phyloP scores from a whole-genome alignment of 2,797 vertebrate genomes.

The Aldrovandia affinis region DNA sequence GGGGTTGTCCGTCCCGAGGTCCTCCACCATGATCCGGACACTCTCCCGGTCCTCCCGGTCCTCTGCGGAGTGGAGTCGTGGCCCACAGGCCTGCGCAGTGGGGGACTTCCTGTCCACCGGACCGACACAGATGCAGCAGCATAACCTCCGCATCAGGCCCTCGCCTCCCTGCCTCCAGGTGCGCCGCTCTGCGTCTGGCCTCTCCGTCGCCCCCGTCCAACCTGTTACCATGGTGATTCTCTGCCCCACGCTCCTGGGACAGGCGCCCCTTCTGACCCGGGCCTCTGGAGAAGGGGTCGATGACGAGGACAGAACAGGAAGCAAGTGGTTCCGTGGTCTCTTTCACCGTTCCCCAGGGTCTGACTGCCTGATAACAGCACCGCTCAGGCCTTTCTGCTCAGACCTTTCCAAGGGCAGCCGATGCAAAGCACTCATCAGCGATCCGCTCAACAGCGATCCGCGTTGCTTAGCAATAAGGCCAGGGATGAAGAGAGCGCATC shows the following conservation, averaged over 20 bases:
- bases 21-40: constrained; percentile 66
- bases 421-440: constrained; percentile 49
- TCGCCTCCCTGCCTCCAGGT: constrained; percentile 40
- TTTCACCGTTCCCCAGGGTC: constrained; percentile 35
- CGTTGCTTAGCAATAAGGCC: constrained; percentile 65
- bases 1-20: constrained; percentile 71
- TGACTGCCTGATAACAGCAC: constrained; percentile 26
- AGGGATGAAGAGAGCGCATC: constrained; percentile 39
- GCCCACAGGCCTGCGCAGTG: constrained; percentile 42
- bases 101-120: constrained; percentile 45
- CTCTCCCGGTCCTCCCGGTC: constrained; percentile 48
- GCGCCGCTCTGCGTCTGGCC: neutral
- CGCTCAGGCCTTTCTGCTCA: constrained; percentile 36
- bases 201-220: neutral
- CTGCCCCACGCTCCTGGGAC: constrained; percentile 26
- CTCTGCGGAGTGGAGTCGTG: constrained; percentile 23
- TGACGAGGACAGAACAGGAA: neutral
- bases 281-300: neutral
- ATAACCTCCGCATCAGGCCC: constrained; percentile 39
- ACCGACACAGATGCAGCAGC: constrained; percentile 65
- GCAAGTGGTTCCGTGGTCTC: neutral
- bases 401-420: constrained; percentile 36
- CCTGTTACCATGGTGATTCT: constrained; percentile 15
- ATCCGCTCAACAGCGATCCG: constrained; percentile 46
- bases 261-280: neutral